Evolutionary conservation across 2,797 vertebrate species (phyloP), one percentile per base, ranked within the genome.

Genomic region (Gallirallus australis): DNA sequence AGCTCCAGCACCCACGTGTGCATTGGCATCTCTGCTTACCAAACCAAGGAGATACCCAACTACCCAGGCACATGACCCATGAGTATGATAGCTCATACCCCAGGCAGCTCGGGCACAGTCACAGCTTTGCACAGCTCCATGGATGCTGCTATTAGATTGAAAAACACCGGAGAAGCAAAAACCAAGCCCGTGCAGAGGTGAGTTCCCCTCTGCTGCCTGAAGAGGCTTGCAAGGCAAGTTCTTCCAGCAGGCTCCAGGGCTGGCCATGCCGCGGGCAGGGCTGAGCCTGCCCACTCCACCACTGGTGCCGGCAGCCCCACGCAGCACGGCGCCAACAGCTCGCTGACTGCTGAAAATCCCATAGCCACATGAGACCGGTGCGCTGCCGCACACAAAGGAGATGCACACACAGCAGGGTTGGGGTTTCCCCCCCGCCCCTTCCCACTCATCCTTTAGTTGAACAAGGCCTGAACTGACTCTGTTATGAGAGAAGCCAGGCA

Each of bases 101-200:
- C 0, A 0, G 11, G 21, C 69, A 78, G n/a, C 69, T 82, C 68
- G 39, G 31, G 56, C 54, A 72, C 15, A 40, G 15, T 33, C 63
- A 76, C 40, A 53, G 25, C 47, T 75, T 27, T 35, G 35, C 57
- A 63, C 0, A 1, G 33, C 48, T 59, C 45, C 27, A 33, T 10
- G 11, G 30, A 66, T 66, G 19, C 63, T 63, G 47, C 70, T 3
- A 69, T 35, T 10, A 69, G 59, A 69, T 0, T 65, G 30, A 45
- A 79, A 82, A 37, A 48, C 12, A 28, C 0, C 3, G 7, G 0
- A 2, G 12, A 21, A 48, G 27, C 72, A 47, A 57, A 16, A 21
- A 7, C 6, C 39, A 54, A 61, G 7, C 27, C 23, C 42, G 65
- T 0, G 0, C 3, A 5, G n/a, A 82, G 37, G 2, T 76, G 35